Percentiles rank a stretch among this genome's conserved stretches.
Evolutionary conservation across 2,888 invertebrate species (phyloP).

Genomic region (Apamea sordens): DNA sequence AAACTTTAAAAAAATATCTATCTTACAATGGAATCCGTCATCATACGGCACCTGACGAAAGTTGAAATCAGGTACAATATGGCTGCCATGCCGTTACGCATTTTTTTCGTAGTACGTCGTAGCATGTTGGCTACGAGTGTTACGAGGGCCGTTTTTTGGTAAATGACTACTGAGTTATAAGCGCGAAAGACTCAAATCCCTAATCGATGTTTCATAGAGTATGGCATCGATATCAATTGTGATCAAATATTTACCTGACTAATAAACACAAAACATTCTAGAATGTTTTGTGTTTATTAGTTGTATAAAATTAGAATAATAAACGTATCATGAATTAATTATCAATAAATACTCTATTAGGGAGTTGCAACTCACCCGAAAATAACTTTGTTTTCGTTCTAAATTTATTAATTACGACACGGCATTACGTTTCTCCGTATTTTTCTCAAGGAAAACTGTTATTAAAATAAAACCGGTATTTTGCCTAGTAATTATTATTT

Average conservation of each 20-base stretch:
- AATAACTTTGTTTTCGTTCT: conserved; percentile 4
- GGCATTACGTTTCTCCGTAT: background rate
- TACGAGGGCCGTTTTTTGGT: background rate
- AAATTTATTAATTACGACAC: background rate
- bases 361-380: background rate
- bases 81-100: conserved; percentile 8
- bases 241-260: background rate
- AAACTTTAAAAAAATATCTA: too few relatives aligned
- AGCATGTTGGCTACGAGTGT: conserved; percentile 23
- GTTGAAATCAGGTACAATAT: background rate
- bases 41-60: background rate
- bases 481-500: conserved; percentile 17
- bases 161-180: background rate
- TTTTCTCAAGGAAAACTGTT: conserved; percentile 28
- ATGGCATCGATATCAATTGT: background rate
- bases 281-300: too few relatives aligned
- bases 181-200: background rate
- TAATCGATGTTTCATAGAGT: background rate
- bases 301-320: background rate
- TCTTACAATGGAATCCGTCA: background rate
- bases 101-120: conserved; percentile 35
- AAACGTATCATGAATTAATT: too few relatives aligned
- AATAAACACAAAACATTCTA: background rate
- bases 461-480: conserved; percentile 6
- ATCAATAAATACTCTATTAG: background rate